A percentile compares a stretch with the other conserved stretches of the same genome.
phyloP scores from a whole-genome alignment of 2,113 vertebrate genomes.

The Garra rufa region DNA sequence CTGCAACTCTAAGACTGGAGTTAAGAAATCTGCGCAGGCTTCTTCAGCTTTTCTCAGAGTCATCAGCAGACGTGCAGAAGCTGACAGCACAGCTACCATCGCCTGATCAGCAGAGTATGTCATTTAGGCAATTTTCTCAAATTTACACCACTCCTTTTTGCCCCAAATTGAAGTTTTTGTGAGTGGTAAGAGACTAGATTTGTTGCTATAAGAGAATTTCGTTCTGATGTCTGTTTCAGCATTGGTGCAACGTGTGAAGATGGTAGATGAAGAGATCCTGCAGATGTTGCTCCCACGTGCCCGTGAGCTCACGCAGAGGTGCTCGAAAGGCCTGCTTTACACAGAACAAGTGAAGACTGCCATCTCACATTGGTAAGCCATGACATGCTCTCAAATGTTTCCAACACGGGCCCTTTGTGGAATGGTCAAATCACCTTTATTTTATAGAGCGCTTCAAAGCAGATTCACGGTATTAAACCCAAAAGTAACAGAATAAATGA shows the following conservation, averaged over 20 bases:
- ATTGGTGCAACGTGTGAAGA: conserved; percentile 67
- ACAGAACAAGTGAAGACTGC: conserved; percentile 69
- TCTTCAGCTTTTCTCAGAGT: conserved; percentile 64
- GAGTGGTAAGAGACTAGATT: background rate
- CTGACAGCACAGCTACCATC: conserved; percentile 60
- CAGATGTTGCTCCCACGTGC: conserved; percentile 71
- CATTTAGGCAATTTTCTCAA: background rate
- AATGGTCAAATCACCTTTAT: background rate
- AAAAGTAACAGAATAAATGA: too few relatives aligned
- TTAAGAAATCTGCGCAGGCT: conserved; percentile 66
- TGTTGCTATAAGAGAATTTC: background rate
- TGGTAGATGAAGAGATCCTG: conserved; percentile 72
- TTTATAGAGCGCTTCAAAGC: too few relatives aligned
- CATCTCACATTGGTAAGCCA: conserved; percentile 78
- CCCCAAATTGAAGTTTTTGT: background rate
- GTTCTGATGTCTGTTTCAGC: conserved; percentile 60
- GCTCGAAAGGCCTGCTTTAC: conserved; percentile 67
- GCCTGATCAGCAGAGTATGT: conserved; percentile 74
- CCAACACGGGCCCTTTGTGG: background rate
- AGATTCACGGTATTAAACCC: too few relatives aligned
- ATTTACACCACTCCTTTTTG: background rate
- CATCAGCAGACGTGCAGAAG: conserved; percentile 62
- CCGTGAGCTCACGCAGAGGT: conserved; percentile 63
- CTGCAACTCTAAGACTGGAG: conserved; percentile 67
- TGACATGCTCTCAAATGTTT: too few relatives aligned